These are phyloP conservation scores for Choristoneura rosaceana DNA, from an alignment of 2,888 invertebrate genomes.

Conservation along the genomic window DNA sequence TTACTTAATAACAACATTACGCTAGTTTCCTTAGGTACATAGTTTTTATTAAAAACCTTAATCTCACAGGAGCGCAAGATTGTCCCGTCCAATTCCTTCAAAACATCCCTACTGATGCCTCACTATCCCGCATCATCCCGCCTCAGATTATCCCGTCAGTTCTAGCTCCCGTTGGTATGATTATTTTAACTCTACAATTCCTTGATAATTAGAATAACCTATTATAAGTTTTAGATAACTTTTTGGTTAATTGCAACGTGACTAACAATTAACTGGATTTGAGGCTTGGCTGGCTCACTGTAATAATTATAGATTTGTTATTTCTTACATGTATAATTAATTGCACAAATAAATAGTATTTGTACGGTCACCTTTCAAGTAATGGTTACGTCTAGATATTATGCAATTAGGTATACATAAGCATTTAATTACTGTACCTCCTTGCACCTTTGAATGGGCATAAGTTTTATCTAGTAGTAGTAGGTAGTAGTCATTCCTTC, in stretches of 20 bases:
- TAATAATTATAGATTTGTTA: slow-evolving; percentile 18
- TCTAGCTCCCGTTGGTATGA: slow-evolving; percentile 51
- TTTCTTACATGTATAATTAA: slow-evolving; percentile 13
- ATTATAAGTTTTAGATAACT: slow-evolving; percentile 5
- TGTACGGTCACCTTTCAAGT: neutral
- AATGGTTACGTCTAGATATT: neutral
- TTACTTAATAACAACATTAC: too few species aligned
- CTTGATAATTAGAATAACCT: slow-evolving; percentile 45
- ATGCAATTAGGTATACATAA: neutral
- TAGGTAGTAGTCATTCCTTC: neutral
- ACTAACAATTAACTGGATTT: slow-evolving; percentile 36
- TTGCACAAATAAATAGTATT: slow-evolving; percentile 13
- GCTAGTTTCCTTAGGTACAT: too few species aligned
- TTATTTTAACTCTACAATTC: slow-evolving; percentile 45
- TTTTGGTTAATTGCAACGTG: slow-evolving; percentile 27
- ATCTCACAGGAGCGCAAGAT: slow-evolving; percentile 47
- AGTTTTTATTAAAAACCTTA: slow-evolving; percentile 4
- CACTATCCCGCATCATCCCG: slow-evolving; percentile 40
- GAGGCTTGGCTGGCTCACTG: slow-evolving; percentile 36
- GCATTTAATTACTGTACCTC: neutral
- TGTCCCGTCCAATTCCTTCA: slow-evolving; percentile 47
- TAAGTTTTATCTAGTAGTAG: neutral
- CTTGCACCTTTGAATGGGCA: neutral
- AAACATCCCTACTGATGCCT: slow-evolving; percentile 43
- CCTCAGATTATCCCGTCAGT: slow-evolving; percentile 32